Evolutionary conservation across 2,113 vertebrate species (phyloP), one percentile per base, ranked within the genome.

Genomic region (Pontoporia blainvillei): DNA sequence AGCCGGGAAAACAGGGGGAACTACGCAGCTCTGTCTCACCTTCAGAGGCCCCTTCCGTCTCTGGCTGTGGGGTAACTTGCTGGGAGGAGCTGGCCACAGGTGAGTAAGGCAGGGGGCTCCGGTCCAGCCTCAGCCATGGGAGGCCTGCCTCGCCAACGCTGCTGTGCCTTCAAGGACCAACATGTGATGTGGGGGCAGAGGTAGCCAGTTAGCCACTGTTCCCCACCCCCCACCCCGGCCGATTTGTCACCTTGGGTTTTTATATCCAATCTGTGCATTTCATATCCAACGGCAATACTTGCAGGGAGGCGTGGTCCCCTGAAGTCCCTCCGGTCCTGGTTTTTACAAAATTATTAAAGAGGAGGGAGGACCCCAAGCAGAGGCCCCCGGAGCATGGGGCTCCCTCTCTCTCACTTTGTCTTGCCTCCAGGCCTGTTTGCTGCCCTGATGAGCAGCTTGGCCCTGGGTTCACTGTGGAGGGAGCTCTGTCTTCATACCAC

Each of bases 121-220:
- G 11, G 67, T 61, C 78, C 57, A 69, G 67, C 44, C 57, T 29
- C 5, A 8, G 64, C 67, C 25, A 3, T 0, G 21, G 54, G 49
- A 92, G n/a, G 36, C 73, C 75, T 84, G 34, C 41, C 93, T 39
- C 49, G 49, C 78, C 34, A 69, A 34, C 29, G 90, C 92, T 96
- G 95, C 93, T 52, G 97, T 98, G 98, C 98, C 98, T 98, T 98
- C 41, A 54, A 71, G 87, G 81, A 95, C 81, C 20, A 2, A 78
- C 29, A 12, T 36, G 90, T 62, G 67, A 39, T 20, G 5, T 17
- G 34, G 76, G 87, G 94, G n/a, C 67, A 88, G 90, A 81, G 85
- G 75, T 59, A 67, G 36, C 46, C 87, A 86, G 83, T 83, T 81
- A 54, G 90, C 94, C 52, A 62, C 52, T 27, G 25, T 41, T 39